These are phyloP conservation scores for Desoria tigrina DNA, from an alignment of 2,888 invertebrate genomes.

Conservation along the genomic window DNA sequence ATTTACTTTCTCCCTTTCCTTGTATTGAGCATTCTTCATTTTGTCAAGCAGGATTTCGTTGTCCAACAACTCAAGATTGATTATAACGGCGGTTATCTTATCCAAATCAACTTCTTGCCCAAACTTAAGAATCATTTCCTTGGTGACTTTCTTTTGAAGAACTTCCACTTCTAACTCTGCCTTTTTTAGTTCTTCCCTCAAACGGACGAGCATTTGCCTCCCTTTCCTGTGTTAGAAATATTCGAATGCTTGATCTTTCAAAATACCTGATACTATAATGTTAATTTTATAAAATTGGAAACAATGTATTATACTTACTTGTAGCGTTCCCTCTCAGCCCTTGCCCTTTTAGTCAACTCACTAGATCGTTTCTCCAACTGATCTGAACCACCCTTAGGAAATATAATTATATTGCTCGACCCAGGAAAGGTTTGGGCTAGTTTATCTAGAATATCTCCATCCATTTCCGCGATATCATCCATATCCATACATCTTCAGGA, in stretches of 20 bases:
- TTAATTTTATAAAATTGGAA: neutral
- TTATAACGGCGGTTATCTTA: conserved; percentile 45
- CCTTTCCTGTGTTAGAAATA: conserved; percentile 33
- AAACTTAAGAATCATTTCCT: conserved; percentile 48
- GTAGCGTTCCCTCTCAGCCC: conserved; percentile 36
- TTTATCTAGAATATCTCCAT: conserved; percentile 36
- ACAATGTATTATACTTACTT: conserved; percentile 27
- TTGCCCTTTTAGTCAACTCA: conserved; percentile 41
- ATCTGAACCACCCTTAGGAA: conserved; percentile 45
- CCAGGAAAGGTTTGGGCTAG: conserved; percentile 44
- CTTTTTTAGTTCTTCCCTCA: conserved; percentile 42
- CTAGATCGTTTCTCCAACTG: conserved; percentile 39
- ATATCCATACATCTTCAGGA: conserved; percentile 51
- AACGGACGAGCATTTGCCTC: conserved; percentile 42
- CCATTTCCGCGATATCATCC: conserved; percentile 38
- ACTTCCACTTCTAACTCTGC: conserved; percentile 34
- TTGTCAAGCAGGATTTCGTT: conserved; percentile 43
- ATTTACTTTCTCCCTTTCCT: conserved; percentile 32
- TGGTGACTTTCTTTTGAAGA: conserved; percentile 27
- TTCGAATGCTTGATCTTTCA: neutral
- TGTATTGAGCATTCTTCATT: conserved; percentile 43
- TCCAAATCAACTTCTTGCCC: conserved; percentile 50
- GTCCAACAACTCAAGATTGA: conserved; percentile 49
- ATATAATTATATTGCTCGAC: conserved; percentile 42
- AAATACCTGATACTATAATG: too few relatives aligned